Conservation (phyloP, 2,797 vertebrate genomes). For the Danio choprae region DNA sequence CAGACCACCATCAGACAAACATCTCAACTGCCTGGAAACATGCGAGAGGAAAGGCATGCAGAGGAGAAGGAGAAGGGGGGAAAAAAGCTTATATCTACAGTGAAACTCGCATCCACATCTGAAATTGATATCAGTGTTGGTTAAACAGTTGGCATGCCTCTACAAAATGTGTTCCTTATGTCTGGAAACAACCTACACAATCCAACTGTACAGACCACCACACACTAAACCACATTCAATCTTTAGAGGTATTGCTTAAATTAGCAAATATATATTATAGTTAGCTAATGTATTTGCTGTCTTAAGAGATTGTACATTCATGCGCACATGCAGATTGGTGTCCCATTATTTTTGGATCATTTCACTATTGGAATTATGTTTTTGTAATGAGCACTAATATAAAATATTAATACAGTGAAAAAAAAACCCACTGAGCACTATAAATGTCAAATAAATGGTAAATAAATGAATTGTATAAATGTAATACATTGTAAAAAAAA, state of each 20-base stretch:
- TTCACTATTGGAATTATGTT: no score
- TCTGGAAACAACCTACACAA: conserved; percentile 5
- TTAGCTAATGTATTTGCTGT: not conserved
- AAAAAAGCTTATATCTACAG: not conserved
- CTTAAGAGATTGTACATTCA: not conserved
- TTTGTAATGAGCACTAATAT: not conserved
- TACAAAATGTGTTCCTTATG: conserved; percentile 2
- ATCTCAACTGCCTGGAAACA: conserved; percentile 28
- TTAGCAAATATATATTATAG: not conserved
- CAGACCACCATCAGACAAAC: conserved; percentile 30
- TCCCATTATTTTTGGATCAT: not conserved
- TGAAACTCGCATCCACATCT: conserved; percentile 34
- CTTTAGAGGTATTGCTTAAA: conserved; percentile 5
- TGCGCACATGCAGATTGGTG: not conserved
- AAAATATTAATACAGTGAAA: no score
- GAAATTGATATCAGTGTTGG: conserved; percentile 32
- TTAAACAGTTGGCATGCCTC: conserved; percentile 19
- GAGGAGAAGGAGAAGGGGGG: not conserved
- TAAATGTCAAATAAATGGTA: no score
- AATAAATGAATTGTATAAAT: no score
- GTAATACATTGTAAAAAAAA: no score
- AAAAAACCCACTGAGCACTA: no score
- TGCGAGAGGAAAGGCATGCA: conserved; percentile 31
- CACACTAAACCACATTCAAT: not conserved
- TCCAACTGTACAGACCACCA: not conserved